These are phyloP conservation scores for Palythoa heliodiscus DNA, from an alignment of 92 coral and sea anemone genomes.

Conservation along the genomic window DNA sequence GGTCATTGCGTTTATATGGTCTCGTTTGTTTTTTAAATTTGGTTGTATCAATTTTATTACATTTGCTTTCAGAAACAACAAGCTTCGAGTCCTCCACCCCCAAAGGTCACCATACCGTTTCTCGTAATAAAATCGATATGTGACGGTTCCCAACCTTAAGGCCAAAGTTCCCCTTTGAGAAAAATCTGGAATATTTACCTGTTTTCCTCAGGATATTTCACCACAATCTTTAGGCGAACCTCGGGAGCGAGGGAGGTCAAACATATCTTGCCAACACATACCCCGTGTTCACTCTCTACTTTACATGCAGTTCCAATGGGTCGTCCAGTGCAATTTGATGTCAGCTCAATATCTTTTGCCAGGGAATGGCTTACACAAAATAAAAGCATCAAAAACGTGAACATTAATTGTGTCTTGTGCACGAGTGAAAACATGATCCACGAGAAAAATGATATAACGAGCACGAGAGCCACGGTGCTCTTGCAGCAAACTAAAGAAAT, in stretches of 20 bases:
- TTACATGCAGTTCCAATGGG: conserved; percentile 11
- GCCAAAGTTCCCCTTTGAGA: too few relatives aligned
- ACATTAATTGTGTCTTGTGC: background rate
- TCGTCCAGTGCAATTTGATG: conserved; percentile 25
- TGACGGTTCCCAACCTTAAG: too few relatives aligned
- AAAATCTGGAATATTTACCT: background rate
- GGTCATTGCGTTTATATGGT: too few relatives aligned
- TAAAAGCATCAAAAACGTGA: background rate
- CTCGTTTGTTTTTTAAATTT: too few relatives aligned
- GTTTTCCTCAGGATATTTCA: conserved; percentile 37
- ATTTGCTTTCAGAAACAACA: too few relatives aligned
- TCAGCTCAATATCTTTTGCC: background rate
- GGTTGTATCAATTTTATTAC: too few relatives aligned
- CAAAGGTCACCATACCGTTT: too few relatives aligned
- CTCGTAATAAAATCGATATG: too few relatives aligned
- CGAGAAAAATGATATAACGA: background rate
- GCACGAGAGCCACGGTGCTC: background rate
- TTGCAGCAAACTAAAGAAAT: background rate
- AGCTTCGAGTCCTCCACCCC: too few relatives aligned
- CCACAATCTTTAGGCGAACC: conserved; percentile 16
- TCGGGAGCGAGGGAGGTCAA: conserved; percentile 2
- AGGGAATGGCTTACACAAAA: background rate
- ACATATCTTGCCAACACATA: background rate
- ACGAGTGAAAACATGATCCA: background rate
- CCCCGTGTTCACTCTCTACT: background rate